Conservation (phyloP, 2,797 vertebrate species). For the Oryzias sinensis region DNA sequence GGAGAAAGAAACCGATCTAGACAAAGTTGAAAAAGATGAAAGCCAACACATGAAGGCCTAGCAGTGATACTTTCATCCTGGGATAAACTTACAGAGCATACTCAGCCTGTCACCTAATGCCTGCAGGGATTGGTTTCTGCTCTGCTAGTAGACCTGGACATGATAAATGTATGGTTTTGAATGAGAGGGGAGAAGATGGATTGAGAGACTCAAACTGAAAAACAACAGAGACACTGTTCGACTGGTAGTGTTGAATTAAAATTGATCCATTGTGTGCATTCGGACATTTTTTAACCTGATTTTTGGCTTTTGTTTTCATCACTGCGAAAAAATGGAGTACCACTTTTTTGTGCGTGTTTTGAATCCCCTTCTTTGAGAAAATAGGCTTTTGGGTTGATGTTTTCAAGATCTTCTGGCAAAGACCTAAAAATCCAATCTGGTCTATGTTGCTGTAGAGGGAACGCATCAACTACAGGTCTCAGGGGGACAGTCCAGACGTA, state of each 20-base stretch:
- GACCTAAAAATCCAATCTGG: too few relatives aligned
- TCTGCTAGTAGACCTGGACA: slow-evolving; percentile 12
- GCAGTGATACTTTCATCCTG: background rate
- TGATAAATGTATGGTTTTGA: slow-evolving; percentile 29
- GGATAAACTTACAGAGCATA: background rate
- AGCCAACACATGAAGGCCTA: background rate
- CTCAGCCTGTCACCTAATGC: slow-evolving; percentile 16
- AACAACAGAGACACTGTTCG: slow-evolving; percentile 29
- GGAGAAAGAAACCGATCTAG: background rate
- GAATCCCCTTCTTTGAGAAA: too few relatives aligned
- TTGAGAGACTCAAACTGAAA: slow-evolving; percentile 16
- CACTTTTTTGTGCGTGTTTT: too few relatives aligned
- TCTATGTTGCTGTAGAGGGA: too few relatives aligned
- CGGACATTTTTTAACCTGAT: slow-evolving; percentile 15
- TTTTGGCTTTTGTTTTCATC: slow-evolving; percentile 24
- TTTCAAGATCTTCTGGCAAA: too few relatives aligned
- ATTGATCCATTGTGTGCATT: slow-evolving; percentile 42
- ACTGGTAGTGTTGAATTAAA: slow-evolving; percentile 34
- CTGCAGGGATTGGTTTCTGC: slow-evolving; percentile 19
- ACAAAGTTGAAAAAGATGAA: slow-evolving; percentile 8
- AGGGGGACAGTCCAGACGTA: too few relatives aligned
- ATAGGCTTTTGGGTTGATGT: too few relatives aligned
- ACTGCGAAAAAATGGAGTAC: slow-evolving; percentile 3
- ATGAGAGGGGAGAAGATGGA: slow-evolving; percentile 23
- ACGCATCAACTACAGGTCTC: too few relatives aligned